These are phyloP conservation scores for Euura saliciscinereae DNA, from an alignment of 1,140 invertebrate species.

Conservation along the genomic window DNA sequence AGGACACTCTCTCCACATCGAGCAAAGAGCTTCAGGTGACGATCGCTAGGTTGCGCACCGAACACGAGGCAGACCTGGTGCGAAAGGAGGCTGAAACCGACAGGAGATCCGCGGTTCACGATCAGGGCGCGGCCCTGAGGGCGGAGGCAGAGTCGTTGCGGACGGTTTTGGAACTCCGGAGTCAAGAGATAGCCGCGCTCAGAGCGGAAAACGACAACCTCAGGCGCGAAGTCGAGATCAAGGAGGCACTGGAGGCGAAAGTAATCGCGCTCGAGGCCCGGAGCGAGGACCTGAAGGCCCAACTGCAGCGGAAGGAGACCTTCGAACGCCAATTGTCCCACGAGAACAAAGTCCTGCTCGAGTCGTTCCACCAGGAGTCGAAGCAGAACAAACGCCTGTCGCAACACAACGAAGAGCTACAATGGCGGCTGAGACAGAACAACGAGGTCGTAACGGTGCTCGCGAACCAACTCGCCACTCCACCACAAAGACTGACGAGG, in stretches of 20 bases:
- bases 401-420: slow-evolving; percentile 85
- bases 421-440: slow-evolving; percentile 82
- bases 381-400: slow-evolving; percentile 79
- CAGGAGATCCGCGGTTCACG: slow-evolving; percentile 39
- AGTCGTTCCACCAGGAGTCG: slow-evolving; percentile 71
- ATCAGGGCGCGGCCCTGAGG: slow-evolving; percentile 55
- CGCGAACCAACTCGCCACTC: slow-evolving; percentile 49
- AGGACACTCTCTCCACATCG: slow-evolving; percentile 39
- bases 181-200: slow-evolving; percentile 72
- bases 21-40: slow-evolving; percentile 42
- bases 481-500: slow-evolving; percentile 35
- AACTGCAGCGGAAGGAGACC: slow-evolving; percentile 65
- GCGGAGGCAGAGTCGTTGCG: slow-evolving; percentile 77
- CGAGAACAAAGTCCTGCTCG: slow-evolving; percentile 74
- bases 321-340: slow-evolving; percentile 61
- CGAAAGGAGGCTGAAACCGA: slow-evolving; percentile 43
- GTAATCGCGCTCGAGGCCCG: slow-evolving; percentile 66
- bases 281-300: slow-evolving; percentile 72
- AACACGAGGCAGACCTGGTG: slow-evolving; percentile 51
- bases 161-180: slow-evolving; percentile 76
- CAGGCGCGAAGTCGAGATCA: slow-evolving; percentile 63
- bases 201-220: slow-evolving; percentile 68
- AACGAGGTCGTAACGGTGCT: slow-evolving; percentile 67
- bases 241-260: slow-evolving; percentile 65
- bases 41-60: slow-evolving; percentile 50